Evolutionary conservation across 2,888 invertebrate species (phyloP).

Genomic region (Philopedon plagiatum): DNA sequence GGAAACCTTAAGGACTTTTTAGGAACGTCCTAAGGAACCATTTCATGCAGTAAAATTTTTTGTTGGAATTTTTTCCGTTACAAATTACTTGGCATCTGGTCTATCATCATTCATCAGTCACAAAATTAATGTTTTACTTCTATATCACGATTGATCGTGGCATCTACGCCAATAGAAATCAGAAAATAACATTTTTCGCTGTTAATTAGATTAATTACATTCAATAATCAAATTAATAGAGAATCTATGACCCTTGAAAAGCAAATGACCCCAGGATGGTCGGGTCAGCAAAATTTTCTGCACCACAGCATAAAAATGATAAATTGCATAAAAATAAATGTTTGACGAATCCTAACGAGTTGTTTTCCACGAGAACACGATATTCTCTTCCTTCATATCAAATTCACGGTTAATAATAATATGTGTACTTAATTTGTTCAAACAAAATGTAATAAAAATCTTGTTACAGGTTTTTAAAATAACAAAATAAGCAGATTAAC

Average conservation of each 20-base stretch:
- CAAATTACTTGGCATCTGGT: too few species aligned
- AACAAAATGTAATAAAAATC: slow-evolving; percentile 21
- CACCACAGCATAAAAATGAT: slow-evolving; percentile 21
- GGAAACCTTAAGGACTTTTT: too few species aligned
- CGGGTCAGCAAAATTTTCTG: slow-evolving; percentile 33
- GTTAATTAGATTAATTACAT: slow-evolving; percentile 17
- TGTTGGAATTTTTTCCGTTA: too few species aligned
- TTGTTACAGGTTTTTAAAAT: not conserved
- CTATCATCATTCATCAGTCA: too few species aligned
- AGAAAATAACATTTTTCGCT: not conserved
- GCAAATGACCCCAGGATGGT: slow-evolving; percentile 22
- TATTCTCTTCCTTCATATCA: slow-evolving; percentile 16
- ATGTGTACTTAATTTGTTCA: not conserved
- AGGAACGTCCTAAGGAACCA: too few species aligned
- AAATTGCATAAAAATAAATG: slow-evolving; percentile 23
- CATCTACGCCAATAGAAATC: too few species aligned
- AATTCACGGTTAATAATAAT: not conserved
- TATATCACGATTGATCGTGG: not conserved
- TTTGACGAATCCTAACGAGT: slow-evolving; percentile 1
- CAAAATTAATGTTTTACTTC: not conserved
- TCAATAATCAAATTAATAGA: slow-evolving; percentile 4
- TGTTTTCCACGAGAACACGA: not conserved
- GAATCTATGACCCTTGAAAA: slow-evolving; percentile 27
- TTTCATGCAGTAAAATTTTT: too few species aligned
- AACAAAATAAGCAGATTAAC: slow-evolving; percentile 13